Evolutionary conservation across 2,888 invertebrate species (phyloP).

Genomic region (Pheosia gnoma): DNA sequence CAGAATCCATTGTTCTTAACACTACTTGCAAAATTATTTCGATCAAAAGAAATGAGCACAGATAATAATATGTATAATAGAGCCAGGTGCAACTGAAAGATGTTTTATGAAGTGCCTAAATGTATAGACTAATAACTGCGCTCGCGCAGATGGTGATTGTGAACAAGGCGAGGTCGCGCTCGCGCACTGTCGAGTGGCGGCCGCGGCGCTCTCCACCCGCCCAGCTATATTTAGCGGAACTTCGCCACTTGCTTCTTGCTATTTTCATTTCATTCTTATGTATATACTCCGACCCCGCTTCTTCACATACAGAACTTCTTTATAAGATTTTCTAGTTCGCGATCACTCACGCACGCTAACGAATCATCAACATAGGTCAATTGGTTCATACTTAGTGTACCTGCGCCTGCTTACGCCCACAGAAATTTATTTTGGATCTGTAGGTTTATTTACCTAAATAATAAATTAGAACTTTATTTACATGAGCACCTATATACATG

Average conservation of each 20-base stretch:
- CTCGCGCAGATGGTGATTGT: conserved; percentile 31
- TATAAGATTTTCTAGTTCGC: conserved; percentile 37
- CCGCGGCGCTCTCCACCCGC: conserved; percentile 62
- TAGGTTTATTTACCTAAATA: not conserved
- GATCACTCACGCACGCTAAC: not conserved
- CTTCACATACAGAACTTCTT: conserved; percentile 52
- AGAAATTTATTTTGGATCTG: not conserved
- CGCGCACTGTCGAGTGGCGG: conserved; percentile 46
- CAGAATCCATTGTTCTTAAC: not conserved
- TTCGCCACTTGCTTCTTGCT: conserved; percentile 81
- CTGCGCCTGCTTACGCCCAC: too few species aligned
- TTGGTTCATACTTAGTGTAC: too few species aligned
- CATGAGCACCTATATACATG: not conserved
- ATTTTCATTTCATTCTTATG: conserved; percentile 80
- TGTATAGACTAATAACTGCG: conserved; percentile 33
- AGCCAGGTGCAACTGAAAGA: conserved; percentile 10
- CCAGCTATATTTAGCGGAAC: conserved; percentile 79
- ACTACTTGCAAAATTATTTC: not conserved
- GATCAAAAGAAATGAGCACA: conserved; percentile 1
- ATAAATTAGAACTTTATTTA: not conserved
- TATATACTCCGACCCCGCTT: conserved; percentile 61
- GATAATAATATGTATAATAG: conserved; percentile 5
- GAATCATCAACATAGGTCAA: too few species aligned
- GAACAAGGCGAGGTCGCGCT: conserved; percentile 68
- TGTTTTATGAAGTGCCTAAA: conserved; percentile 18